Evolutionary conservation across 2,113 vertebrate species (phyloP).

Genomic region (Puma concolor): DNA sequence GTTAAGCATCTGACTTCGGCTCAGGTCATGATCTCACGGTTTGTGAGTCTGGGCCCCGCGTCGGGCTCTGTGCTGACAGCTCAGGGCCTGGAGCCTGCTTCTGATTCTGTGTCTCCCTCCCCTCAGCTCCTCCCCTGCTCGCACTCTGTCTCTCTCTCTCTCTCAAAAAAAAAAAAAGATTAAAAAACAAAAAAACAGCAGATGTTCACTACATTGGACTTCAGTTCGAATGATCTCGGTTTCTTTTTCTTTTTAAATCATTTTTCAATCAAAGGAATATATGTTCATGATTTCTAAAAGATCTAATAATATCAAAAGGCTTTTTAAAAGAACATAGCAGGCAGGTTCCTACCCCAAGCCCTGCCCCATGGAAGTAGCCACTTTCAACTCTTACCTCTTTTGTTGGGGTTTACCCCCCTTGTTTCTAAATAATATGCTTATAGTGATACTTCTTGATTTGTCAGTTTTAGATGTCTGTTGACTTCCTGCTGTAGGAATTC

Average conservation of each 20-base stretch:
- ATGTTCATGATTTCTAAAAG: not conserved
- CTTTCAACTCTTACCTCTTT: not conserved
- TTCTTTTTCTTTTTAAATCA: not conserved
- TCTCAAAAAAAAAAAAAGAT: too few species aligned
- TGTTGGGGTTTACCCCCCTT: not conserved
- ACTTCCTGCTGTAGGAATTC: constrained; percentile 26
- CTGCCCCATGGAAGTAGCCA: not conserved
- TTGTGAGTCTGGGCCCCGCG: too few species aligned
- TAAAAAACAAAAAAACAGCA: not conserved
- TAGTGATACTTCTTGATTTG: not conserved
- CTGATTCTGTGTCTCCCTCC: too few species aligned
- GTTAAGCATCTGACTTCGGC: too few species aligned
- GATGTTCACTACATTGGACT: not conserved
- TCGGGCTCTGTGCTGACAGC: too few species aligned
- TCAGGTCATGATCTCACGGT: too few species aligned
- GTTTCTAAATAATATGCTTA: constrained; percentile 33
- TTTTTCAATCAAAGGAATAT: constrained; percentile 4
- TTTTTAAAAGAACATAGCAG: constrained; percentile 14
- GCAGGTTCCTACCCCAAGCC: not conserved
- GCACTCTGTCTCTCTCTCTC: too few species aligned
- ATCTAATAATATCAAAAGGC: not conserved
- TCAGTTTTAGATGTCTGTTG: not conserved
- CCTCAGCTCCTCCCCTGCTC: too few species aligned
- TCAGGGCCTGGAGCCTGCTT: too few species aligned
- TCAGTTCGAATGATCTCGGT: not conserved